Base-by-base conservation (phyloP, 1,140 invertebrate genomes). In the Calliopsis andreniformis region DNA sequence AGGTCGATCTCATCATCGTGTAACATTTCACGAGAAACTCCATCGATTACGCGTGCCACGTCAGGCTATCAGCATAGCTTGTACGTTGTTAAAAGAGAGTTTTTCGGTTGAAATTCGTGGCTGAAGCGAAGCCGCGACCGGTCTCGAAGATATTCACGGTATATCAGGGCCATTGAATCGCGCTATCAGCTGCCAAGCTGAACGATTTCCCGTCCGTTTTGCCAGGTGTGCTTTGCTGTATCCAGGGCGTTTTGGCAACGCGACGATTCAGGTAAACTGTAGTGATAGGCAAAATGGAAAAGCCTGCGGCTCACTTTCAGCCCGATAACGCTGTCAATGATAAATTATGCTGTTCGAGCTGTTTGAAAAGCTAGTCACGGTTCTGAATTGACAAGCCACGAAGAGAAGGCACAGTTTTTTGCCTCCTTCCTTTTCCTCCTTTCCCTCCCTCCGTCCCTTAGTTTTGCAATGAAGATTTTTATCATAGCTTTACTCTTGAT, bases 291-390 rank as follows among this genome's bases (percentile, higher is more conserved):
- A 23, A n/a, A 18, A 35, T 76, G 72, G 63, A 68, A 76, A 76
- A 76, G 72, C 72, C 72, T 23, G 63, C 64, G 72, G 72, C 72
- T 69, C 64, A 59, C 72, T 69, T 68, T 68, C 64, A 23, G 10
- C 23, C 63, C 32, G 72, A 76, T 76, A 76, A 69, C 72, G 43
- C 64, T 43, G 72, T 59, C 72, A 59, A 69, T 68, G 72, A 76
- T 76, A 76, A 76, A 76, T 76, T 69, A 69, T 69, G 64, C 64
- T 64, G 6, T 28, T n/a, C n/a, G n/a, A n/a, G n/a, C n/a, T 53
- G 30, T 68, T 75, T 63, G 53, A 32, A 25, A 43, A 20, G 16
- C 32, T 23, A 23, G n/a, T 12, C 2, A 32, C 5, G 23, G 18
- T 14, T 3, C 14, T 23, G 12, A 51, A 76, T 76, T 64, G 64